Base-by-base conservation (phyloP, 2,113 vertebrate species). In the Petromus typicus region DNA sequence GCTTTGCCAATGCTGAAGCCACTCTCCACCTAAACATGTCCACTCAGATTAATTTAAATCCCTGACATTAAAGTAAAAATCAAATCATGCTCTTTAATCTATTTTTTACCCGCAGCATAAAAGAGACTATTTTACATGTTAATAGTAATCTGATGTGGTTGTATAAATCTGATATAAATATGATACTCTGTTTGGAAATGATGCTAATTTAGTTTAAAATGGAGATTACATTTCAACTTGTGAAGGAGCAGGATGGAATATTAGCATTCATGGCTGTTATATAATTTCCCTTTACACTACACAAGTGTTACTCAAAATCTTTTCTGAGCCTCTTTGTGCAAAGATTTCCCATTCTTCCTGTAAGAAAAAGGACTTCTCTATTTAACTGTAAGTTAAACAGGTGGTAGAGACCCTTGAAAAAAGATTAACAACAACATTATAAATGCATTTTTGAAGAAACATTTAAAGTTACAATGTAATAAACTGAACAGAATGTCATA, bases 401-500 rank as follows among this genome's bases (percentile, higher is more conserved):
- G 98, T 98, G 98, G 98, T 95, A 98, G 95, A 97, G 97, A 98
- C 96, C 97, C 98, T 98, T 97, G 97, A 95, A 98, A 98, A 98
- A 98, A 97, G 94, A 98, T 98, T 98, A 99, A 98, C 98, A 98
- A 98, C 98, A 98, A 97, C 97, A 98, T 98, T 98, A 98, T 98
- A 98, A 98, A 98, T 98, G 98, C 98, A 98, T 98, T 98, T 98
- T 97, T 98, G 95, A 99, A 98, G 98, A 98, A 99, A 98, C 97
- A 98, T 98, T 98, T 98, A 98, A 98, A 98, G 98, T 99, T 98
- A 98, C 97, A 98, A 96, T 92, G 98, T 98, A 98, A 98, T 99
- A 99, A 99, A 98, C 97, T 66, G 98, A 98, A 97, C 98, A 98
- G 98, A 99, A 99, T 98, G 98, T 98, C 98, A 98, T 97, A 98